Conservation (phyloP, 2,888 invertebrate genomes). For the Glyphotaelius pellucidus region DNA sequence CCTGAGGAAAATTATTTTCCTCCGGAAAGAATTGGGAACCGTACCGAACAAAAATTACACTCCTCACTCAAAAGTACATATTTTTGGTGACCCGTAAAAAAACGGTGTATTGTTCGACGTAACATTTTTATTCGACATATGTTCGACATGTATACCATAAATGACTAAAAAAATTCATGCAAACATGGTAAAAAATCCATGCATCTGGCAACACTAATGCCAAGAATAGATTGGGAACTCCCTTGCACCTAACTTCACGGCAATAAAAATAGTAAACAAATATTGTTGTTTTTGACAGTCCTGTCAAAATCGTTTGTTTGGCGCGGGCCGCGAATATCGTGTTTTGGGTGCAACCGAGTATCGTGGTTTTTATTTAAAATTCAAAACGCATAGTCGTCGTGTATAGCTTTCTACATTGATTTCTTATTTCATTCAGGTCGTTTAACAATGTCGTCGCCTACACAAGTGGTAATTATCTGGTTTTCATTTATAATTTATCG, state of each 20-base stretch:
- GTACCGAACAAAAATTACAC: too few species aligned
- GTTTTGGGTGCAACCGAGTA: not conserved
- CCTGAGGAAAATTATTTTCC: too few species aligned
- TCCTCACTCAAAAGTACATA: too few species aligned
- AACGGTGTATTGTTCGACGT: too few species aligned
- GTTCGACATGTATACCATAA: too few species aligned
- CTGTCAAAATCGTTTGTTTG: conserved; percentile 38
- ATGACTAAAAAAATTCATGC: too few species aligned
- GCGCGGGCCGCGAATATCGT: conserved; percentile 32
- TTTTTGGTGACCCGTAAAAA: too few species aligned
- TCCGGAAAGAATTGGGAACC: too few species aligned
- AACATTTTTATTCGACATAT: too few species aligned
- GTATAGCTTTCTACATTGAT: not conserved
- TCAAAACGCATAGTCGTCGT: not conserved
- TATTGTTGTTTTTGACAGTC: conserved; percentile 12
- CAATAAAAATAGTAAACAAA: conserved; percentile 8
- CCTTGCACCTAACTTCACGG: not conserved
- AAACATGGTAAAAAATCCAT: too few species aligned
- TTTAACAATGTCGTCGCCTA: conserved; percentile 32
- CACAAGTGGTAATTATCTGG: conserved; percentile 6
- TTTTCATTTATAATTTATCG: conserved; percentile 40
- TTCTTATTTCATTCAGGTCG: not conserved
- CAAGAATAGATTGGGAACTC: not conserved
- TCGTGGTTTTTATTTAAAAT: conserved; percentile 15
- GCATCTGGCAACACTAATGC: not conserved